Evolutionary conservation across 2,888 invertebrate species (phyloP).

Genomic region (Stenotaenia linearis): DNA sequence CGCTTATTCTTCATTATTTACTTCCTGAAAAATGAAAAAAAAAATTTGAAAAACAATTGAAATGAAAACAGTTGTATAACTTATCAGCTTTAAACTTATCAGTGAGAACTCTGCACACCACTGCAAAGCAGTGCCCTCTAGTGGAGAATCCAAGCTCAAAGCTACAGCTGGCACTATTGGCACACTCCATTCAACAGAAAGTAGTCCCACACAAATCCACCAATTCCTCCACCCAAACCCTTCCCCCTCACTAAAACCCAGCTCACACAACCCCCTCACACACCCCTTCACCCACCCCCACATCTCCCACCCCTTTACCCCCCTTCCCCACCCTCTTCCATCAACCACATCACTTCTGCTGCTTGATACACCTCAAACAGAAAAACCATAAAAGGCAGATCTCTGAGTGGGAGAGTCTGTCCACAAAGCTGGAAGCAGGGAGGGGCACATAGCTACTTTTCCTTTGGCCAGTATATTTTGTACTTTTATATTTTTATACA

Average conservation of each 20-base stretch:
- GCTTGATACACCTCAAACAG: background rate
- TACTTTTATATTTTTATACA: constrained; percentile 28
- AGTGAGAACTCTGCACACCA: no score
- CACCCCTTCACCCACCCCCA: no score
- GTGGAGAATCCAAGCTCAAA: background rate
- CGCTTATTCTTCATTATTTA: no score
- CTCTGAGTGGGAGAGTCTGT: background rate
- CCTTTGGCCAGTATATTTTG: constrained; percentile 28
- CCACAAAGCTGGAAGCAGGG: constrained; percentile 26
- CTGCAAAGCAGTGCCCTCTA: background rate
- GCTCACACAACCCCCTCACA: no score
- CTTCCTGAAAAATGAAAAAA: no score
- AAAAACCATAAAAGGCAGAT: background rate
- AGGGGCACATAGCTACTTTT: constrained; percentile 13
- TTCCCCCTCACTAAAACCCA: no score
- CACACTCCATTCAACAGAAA: background rate
- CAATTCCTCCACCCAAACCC: background rate
- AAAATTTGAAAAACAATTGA: no score
- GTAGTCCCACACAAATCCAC: background rate
- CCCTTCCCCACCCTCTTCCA: no score
- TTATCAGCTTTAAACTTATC: no score
- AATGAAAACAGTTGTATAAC: no score
- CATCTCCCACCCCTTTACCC: no score
- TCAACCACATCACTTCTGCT: background rate
- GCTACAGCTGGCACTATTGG: background rate